Evolutionary conservation across 2,888 invertebrate genomes (phyloP).

Genomic region (Sympetrum striolatum): DNA sequence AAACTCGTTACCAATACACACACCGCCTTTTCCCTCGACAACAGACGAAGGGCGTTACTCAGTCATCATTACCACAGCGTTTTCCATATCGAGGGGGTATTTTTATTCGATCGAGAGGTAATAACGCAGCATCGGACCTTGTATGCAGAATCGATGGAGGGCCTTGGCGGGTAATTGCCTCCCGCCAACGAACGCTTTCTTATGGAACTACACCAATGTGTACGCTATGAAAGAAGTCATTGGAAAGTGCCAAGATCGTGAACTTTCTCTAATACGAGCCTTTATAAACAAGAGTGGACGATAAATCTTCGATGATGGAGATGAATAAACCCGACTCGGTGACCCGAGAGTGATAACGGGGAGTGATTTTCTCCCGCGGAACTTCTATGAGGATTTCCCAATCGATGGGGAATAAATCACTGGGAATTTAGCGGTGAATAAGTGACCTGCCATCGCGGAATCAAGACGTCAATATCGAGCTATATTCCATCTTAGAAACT

Average conservation of each 20-base stretch:
- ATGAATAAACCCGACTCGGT: not conserved
- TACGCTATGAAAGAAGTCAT: not conserved
- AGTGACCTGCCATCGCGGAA: too few species aligned
- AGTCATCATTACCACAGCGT: too few species aligned
- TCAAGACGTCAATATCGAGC: too few species aligned
- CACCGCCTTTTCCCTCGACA: too few species aligned
- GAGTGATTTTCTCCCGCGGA: not conserved
- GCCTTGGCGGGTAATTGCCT: not conserved
- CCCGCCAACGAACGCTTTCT: not conserved
- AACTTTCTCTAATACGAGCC: not conserved
- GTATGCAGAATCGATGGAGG: not conserved
- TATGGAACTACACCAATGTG: not conserved
- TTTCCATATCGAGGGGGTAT: too few species aligned
- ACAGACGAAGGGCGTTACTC: too few species aligned
- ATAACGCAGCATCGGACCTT: not conserved
- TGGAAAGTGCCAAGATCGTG: not conserved
- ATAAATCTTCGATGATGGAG: not conserved
- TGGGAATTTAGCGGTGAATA: not conserved
- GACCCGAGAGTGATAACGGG: not conserved
- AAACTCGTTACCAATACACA: too few species aligned
- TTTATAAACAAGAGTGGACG: not conserved
- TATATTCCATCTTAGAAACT: too few species aligned
- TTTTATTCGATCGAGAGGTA: not conserved
- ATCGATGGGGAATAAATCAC: not conserved
- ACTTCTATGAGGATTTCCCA: not conserved